Evolutionary conservation across 2,113 vertebrate species (phyloP).

Genomic region (Amblyornis subalaris): DNA sequence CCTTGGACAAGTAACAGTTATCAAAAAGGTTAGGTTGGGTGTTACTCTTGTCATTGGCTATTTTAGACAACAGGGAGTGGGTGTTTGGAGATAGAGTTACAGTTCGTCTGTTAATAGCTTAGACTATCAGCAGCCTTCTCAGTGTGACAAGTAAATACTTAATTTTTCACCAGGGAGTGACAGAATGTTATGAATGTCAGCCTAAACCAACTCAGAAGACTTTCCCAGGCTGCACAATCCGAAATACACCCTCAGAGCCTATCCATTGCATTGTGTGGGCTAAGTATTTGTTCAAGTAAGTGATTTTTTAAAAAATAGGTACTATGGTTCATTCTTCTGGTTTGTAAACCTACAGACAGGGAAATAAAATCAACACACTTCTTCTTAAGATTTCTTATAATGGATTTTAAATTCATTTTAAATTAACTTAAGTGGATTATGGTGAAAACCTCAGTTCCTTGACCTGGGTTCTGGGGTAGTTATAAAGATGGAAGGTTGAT

Average conservation of each 20-base stretch:
- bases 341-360: neutral
- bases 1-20: conserved; percentile 95
- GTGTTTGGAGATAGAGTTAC: neutral
- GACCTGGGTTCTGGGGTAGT: neutral
- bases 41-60: neutral
- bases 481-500: neutral
- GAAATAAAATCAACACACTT: neutral
- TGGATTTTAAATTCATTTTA: neutral
- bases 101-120: neutral
- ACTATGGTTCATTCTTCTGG: neutral
- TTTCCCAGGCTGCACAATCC: conserved; percentile 97
- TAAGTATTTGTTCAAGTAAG: conserved; percentile 99
- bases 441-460: neutral
- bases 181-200: conserved; percentile 97
- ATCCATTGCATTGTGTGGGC: conserved; percentile 99
- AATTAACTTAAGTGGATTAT: neutral
- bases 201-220: conserved; percentile 97
- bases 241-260: conserved; percentile 96
- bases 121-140: neutral
- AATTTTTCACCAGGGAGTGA: conserved; percentile 81
- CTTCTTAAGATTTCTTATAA: neutral
- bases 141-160: neutral
- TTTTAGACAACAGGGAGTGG: neutral
- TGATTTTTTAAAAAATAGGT: neutral
- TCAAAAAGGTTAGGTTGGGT: conserved; percentile 86